Evolutionary conservation across 2,888 invertebrate genomes (phyloP), one percentile per base, ranked within the genome.

Genomic region (Opisthograptis luteolata): DNA sequence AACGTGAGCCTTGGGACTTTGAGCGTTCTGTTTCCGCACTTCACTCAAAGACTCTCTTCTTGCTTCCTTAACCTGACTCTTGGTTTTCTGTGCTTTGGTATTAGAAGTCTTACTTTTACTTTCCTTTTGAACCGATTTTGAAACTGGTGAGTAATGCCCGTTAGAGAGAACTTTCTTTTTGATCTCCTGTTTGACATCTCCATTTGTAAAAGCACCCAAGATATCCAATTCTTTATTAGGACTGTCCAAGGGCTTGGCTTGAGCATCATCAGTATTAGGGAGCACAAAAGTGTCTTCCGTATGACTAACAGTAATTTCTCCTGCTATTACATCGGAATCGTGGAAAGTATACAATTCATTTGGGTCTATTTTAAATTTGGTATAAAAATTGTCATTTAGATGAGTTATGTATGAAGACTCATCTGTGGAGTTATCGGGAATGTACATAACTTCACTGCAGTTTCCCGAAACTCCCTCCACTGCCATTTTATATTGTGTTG

Each of bases 321-420:
- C 81, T 30, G 90, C 87, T 42, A 90, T 86, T 4, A 88, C 84
- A 70, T 91, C 91, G 1, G 90, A 85, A 67, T 91, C 91, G 68
- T 89, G 84, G 73, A 91, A 91, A 40, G 91, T 90, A 60, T 91
- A 91, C 30, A 91, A 67, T 63, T 91, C 91, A 59, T 87, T 90
- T 53, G 88, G 87, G 76, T 90, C 89, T 68, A 89, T 88, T 82
- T 90, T 91, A 70, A 87, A 90, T 79, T 89, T 89, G 58, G 84
- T 79, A 69, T 87, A 90, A 61, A 82, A 89, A 60, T 84, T 89
- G 54, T 90, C 89, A 70, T 81, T 87, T 3, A 86, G 70, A 61
- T 89, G 88, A 55, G 79, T 78, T 65, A 88, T 81, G 62, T 88
- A 89, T 5, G 79, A 64, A 56, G 87, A 87, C 50, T 89, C 90